These are phyloP conservation scores for Drosophila picticornis DNA, from an alignment of 2,888 invertebrate genomes.

Conservation along the genomic window DNA sequence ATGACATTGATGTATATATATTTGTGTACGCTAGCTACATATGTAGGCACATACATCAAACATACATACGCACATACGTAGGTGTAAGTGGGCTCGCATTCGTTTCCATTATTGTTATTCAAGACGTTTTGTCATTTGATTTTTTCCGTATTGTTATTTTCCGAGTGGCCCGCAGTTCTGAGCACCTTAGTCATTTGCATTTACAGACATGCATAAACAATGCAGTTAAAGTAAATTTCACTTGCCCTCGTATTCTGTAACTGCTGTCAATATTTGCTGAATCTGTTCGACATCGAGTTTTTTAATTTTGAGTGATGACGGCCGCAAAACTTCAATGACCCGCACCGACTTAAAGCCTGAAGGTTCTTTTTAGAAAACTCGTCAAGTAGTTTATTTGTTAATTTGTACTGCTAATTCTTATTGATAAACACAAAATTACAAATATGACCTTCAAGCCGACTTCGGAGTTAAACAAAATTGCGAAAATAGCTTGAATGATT, in stretches of 20 bases:
- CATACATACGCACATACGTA: neutral
- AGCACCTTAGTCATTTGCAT: slow-evolving; percentile 55
- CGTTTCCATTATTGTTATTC: slow-evolving; percentile 64
- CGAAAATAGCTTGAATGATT: neutral
- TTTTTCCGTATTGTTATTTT: slow-evolving; percentile 57
- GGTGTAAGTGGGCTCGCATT: slow-evolving; percentile 17
- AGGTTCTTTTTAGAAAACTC: slow-evolving; percentile 40
- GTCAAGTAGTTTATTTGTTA: slow-evolving; percentile 30
- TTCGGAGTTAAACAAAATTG: neutral
- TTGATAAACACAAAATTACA: slow-evolving; percentile 28
- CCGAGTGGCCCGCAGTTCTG: slow-evolving; percentile 55
- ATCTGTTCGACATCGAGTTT: slow-evolving; percentile 32
- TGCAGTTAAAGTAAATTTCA: slow-evolving; percentile 58
- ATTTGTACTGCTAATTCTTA: slow-evolving; percentile 33
- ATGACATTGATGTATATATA: slow-evolving; percentile 49
- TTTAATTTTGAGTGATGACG: slow-evolving; percentile 26
- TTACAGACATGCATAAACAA: slow-evolving; percentile 65
- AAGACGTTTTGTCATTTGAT: slow-evolving; percentile 58
- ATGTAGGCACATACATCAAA: neutral
- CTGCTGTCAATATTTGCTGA: slow-evolving; percentile 48
- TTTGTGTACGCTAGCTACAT: neutral
- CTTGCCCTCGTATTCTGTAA: slow-evolving; percentile 29
- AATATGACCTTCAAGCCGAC: slow-evolving; percentile 41
- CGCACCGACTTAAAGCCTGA: slow-evolving; percentile 16
- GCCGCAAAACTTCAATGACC: slow-evolving; percentile 44